Conservation (phyloP, 2,113 vertebrate genomes). For the Oenanthe melanoleuca region DNA sequence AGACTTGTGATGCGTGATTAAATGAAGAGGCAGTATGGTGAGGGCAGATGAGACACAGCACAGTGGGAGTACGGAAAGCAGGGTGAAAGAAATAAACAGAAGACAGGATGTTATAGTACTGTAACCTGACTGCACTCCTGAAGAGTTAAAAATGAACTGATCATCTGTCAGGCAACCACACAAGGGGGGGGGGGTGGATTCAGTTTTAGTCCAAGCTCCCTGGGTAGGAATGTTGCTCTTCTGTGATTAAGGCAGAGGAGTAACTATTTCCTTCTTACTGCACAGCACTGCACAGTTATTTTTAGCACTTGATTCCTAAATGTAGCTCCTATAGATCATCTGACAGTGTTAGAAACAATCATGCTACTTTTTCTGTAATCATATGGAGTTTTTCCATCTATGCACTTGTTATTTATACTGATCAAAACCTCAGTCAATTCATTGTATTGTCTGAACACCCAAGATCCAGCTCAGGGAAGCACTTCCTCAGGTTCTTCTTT, state of each 20-base stretch:
- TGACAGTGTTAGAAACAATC: not conserved
- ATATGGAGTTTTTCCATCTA: not conserved
- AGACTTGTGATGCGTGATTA: constrained; percentile 57
- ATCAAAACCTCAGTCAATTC: not conserved
- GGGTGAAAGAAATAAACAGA: constrained; percentile 50
- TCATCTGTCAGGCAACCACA: constrained; percentile 13
- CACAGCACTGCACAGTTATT: not conserved
- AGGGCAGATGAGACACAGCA: constrained; percentile 50
- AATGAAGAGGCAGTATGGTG: constrained; percentile 57
- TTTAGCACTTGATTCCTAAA: constrained; percentile 13
- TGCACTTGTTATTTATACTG: not conserved
- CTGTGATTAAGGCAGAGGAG: not conserved
- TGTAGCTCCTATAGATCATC: constrained; percentile 5
- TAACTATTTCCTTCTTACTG: constrained; percentile 24
- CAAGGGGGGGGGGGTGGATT: not conserved
- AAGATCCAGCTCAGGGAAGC: not conserved
- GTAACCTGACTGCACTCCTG: constrained; percentile 19
- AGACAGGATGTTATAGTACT: constrained; percentile 52
- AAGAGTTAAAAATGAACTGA: constrained; percentile 59
- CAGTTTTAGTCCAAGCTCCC: not conserved
- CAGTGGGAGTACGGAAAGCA: constrained; percentile 45
- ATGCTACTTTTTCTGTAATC: not conserved
- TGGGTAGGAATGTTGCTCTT: not conserved
- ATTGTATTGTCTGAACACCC: not conserved
- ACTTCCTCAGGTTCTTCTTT: not conserved